Evolutionary conservation across 92 coral and sea anemone genomes (phyloP).

Genomic region (Phenganax marumi): DNA sequence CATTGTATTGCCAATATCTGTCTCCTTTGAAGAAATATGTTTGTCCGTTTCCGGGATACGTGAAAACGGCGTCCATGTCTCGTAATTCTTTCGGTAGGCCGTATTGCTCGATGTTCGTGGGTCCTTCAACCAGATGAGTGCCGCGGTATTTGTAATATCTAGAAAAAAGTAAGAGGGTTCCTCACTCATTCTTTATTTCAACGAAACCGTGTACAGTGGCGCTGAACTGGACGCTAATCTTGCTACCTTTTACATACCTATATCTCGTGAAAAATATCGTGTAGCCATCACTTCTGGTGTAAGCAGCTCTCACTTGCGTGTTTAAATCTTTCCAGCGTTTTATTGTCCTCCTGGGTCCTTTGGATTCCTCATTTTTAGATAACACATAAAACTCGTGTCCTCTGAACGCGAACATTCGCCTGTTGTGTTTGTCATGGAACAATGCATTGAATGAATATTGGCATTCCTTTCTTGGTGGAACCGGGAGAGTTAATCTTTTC

Average conservation of each 20-base stretch:
- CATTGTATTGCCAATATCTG: conserved; percentile 65
- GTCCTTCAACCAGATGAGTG: conserved; percentile 52
- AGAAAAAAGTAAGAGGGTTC: not conserved
- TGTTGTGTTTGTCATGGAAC: conserved; percentile 29
- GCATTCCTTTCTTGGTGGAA: conserved; percentile 39
- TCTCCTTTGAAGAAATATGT: conserved; percentile 69
- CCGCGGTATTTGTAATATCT: conserved; percentile 63
- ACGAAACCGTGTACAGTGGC: too few relatives aligned
- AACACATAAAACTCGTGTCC: conserved; percentile 2
- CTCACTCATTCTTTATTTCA: too few relatives aligned
- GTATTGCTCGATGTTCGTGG: conserved; percentile 46
- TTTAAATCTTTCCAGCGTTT: conserved; percentile 49
- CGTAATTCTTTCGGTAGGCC: conserved; percentile 57
- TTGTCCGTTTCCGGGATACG: conserved; percentile 62
- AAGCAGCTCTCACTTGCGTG: conserved; percentile 49
- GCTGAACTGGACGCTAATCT: not conserved
- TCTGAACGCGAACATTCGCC: conserved; percentile 7
- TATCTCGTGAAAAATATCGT: conserved; percentile 48
- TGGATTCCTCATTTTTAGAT: conserved; percentile 1
- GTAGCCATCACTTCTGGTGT: conserved; percentile 43
- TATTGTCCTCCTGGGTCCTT: conserved; percentile 22
- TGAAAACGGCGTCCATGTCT: conserved; percentile 69
- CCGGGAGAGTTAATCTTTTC: conserved; percentile 4
- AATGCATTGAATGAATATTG: conserved; percentile 9
- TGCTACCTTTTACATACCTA: conserved; percentile 31